Evolutionary conservation across 2,888 invertebrate genomes (phyloP).

Genomic region (Cheilosia pagana): DNA sequence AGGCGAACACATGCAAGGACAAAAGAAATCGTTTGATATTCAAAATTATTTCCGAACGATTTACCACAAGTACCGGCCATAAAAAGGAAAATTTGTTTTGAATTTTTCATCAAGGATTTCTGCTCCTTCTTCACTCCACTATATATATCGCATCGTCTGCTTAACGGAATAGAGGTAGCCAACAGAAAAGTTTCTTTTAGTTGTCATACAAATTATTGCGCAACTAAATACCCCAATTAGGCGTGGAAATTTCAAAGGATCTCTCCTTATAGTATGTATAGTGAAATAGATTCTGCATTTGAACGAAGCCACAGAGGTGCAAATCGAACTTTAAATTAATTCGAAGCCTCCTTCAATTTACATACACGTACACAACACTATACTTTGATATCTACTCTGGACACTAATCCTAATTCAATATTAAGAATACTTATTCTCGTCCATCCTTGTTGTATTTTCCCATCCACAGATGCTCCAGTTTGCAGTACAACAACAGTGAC

Average conservation of each 20-base stretch:
- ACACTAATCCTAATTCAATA: slow-evolving; percentile 38
- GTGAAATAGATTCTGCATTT: no score
- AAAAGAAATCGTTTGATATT: slow-evolving; percentile 68
- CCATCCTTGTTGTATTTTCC: slow-evolving; percentile 51
- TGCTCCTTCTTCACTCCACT: slow-evolving; percentile 4
- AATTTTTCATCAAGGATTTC: slow-evolving; percentile 69
- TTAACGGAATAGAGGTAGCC: neutral
- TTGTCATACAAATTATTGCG: no score
- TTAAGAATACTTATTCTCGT: slow-evolving; percentile 17
- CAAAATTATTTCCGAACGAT: slow-evolving; percentile 73
- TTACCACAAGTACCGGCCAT: slow-evolving; percentile 70
- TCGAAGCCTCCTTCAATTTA: neutral
- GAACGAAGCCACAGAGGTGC: no score
- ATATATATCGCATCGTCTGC: slow-evolving; percentile 8
- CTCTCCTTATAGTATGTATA: no score
- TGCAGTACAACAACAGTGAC: slow-evolving; percentile 89
- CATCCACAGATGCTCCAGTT: slow-evolving; percentile 90
- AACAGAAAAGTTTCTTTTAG: no score
- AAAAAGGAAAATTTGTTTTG: slow-evolving; percentile 71
- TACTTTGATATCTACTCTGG: neutral
- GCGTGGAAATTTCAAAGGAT: no score
- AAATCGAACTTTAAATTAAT: no score
- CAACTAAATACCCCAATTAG: no score
- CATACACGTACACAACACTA: neutral
- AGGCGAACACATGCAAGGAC: slow-evolving; percentile 35